Evolutionary conservation across 2,113 vertebrate genomes (phyloP).

Genomic region (Leucopsar rothschildi): DNA sequence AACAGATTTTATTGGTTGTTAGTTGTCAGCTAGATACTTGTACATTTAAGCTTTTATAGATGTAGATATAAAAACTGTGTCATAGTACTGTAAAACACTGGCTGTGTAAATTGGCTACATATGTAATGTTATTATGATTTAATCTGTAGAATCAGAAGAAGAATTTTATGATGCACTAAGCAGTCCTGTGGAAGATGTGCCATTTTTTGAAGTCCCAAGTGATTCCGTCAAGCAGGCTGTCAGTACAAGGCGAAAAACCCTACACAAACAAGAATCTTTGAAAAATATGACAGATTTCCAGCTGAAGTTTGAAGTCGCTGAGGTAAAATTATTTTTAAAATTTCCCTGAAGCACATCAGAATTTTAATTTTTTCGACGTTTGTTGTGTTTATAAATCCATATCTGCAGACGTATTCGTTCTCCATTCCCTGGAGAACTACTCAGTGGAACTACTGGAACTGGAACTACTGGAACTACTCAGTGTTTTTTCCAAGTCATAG

Average conservation of each 20-base stretch:
- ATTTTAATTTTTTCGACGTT: not conserved
- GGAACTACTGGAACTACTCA: not conserved
- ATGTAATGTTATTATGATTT: not conserved
- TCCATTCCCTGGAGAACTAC: not conserved
- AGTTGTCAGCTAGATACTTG: not conserved
- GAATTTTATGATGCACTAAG: slow-evolving; percentile 93
- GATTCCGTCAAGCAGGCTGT: slow-evolving; percentile 44
- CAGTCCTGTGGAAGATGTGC: slow-evolving; percentile 82
- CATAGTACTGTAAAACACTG: not conserved
- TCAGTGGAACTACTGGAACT: too few relatives aligned
- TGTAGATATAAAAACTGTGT: not conserved
- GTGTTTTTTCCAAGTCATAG: not conserved
- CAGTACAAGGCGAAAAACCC: slow-evolving; percentile 61
- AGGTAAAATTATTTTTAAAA: slow-evolving; percentile 70
- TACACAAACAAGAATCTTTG: slow-evolving; percentile 74
- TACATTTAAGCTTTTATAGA: not conserved
- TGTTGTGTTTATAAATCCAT: not conserved
- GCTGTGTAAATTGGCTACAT: not conserved
- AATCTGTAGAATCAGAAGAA: slow-evolving; percentile 85
- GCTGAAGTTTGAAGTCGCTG: slow-evolving; percentile 87
- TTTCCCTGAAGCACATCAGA: not conserved
- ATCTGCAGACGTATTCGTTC: not conserved
- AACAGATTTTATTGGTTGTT: not conserved
- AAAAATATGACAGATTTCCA: slow-evolving; percentile 89
- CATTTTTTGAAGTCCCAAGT: slow-evolving; percentile 76